A percentile compares a stretch with the other conserved stretches of the same genome.
Conservation (phyloP, 1,140 invertebrate genomes). For the Vanessa atalanta region DNA sequence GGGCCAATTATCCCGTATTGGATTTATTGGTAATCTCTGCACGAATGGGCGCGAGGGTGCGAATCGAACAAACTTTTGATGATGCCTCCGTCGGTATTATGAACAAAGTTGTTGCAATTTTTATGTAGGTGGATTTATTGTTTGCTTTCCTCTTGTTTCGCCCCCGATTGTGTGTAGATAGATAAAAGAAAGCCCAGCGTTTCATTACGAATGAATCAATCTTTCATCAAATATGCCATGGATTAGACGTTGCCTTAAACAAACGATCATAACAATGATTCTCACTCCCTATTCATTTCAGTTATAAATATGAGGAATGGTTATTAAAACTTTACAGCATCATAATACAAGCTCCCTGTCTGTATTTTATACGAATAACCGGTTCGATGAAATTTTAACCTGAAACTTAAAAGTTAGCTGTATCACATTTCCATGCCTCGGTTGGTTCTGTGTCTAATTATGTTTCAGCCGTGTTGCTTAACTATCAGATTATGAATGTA, state of each 20-base stretch:
- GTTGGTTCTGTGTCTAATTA: too few species aligned
- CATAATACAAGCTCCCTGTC: too few species aligned
- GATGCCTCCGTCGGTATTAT: constrained; percentile 77
- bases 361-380: too few species aligned
- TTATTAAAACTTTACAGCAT: too few species aligned
- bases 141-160: constrained; percentile 70
- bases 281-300: too few species aligned
- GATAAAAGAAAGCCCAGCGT: constrained; percentile 66
- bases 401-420: too few species aligned
- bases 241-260: constrained; percentile 47
- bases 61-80: constrained; percentile 79
- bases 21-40: constrained; percentile 81
- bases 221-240: constrained; percentile 48
- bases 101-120: constrained; percentile 80
- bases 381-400: too few species aligned
- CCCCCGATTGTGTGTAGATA: constrained; percentile 64
- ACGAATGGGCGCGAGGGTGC: constrained; percentile 79
- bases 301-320: too few species aligned
- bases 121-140: constrained; percentile 79
- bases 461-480: too few species aligned
- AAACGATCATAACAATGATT: background rate
- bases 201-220: constrained; percentile 70
- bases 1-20: constrained; percentile 81
- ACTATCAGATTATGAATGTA: too few species aligned
- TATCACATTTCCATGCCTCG: too few species aligned